Base-by-base conservation (phyloP, 2,888 invertebrate species). In the Carterocephalus palaemon region DNA sequence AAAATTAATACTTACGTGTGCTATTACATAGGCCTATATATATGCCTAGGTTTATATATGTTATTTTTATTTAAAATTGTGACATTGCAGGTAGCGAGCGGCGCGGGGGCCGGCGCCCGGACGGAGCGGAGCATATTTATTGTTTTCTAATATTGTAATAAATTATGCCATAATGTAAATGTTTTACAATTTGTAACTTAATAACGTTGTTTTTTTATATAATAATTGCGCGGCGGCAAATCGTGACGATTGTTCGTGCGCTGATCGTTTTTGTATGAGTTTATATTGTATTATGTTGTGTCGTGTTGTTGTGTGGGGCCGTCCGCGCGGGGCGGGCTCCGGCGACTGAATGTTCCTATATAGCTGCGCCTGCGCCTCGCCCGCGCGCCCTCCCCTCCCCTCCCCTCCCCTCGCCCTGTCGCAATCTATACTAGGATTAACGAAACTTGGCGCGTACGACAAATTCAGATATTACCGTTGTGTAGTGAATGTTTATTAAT, bases 131-230 rank as follows among this genome's bases (percentile, higher is more conserved):
- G 70, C 70, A 70, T 76, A 75, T 77, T 76, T 81, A 76, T 78
- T 78, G 65, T 70, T 70, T 69, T 64, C 57, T 57, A 57, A 54
- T 63, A 48, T 56, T 64, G 54, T 69, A 60, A 66, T 76, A 74
- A 75, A 72, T 74, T 78, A 80, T 76, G 81, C 80, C 80, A 81
- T 81, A 81, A 63, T 53, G 51, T 63, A 59, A 72, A 75, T 72
- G 72, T 76, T 78, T 76, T 77, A 77, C 75, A 64, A 73, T 67
- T 62, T 70, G 70, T 76, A 77, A 74, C 68, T 71, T 70, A 67
- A 71, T 67, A 7, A 32, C 32, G 60, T 72, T 71, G 73, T 75
- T 71, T 69, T 71, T 69, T 60, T 71, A 67, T 70, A 60, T 63
- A 57, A 33, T 37, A 36, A 7, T 46, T 38, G 41, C 13, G 20